phyloP scores from a whole-genome alignment of 2,797 vertebrate genomes.

The Picus viridis region DNA sequence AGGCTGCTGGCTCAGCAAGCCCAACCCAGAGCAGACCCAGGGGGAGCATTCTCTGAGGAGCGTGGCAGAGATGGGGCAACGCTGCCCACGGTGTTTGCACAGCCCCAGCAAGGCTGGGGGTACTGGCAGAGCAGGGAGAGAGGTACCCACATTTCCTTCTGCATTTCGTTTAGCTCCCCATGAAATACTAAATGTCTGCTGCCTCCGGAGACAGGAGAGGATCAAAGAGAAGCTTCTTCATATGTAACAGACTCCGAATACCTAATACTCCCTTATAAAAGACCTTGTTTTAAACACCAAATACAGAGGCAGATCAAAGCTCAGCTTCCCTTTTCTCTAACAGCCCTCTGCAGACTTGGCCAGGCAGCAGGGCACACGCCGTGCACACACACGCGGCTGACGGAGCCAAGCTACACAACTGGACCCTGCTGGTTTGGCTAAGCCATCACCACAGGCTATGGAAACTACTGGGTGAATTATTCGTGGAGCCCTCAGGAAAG shows the following conservation, averaged over 20 bases:
- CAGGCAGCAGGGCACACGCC: not conserved
- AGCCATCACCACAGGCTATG: not conserved
- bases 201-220: constrained; percentile 60
- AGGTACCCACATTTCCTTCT: not conserved
- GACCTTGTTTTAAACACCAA: constrained; percentile 75
- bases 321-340: constrained; percentile 58
- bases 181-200: constrained; percentile 61
- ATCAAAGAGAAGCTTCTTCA: constrained; percentile 65
- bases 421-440: constrained; percentile 34
- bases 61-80: rapidly evolving
- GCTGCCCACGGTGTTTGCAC: not conserved
- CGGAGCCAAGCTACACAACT: constrained; percentile 31
- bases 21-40: not conserved
- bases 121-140: not conserved
- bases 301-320: constrained; percentile 73
- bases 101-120: not conserved
- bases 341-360: constrained; percentile 47
- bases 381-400: not conserved
- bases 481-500: not conserved
- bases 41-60: not conserved
- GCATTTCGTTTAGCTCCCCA: constrained; percentile 50
- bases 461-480: not conserved
- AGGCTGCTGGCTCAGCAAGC: not conserved
- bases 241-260: constrained; percentile 68
- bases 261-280: constrained; percentile 73